Evolutionary conservation across 2,113 vertebrate genomes (phyloP).

Genomic region (Lutjanus erythropterus): DNA sequence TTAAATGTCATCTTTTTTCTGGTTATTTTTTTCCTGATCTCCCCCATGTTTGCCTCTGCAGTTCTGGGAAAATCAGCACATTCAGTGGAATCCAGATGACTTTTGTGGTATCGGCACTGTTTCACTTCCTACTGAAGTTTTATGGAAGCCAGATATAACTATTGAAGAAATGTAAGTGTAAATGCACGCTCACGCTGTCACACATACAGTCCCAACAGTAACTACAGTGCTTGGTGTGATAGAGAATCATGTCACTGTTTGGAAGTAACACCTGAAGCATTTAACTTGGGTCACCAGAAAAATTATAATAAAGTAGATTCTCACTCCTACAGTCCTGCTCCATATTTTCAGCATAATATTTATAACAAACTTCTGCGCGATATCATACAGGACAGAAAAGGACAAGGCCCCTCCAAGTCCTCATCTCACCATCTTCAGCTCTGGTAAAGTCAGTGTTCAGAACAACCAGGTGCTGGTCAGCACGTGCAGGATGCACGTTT

Average conservation of each 20-base stretch:
- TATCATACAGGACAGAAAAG: conserved; percentile 67
- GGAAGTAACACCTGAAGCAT: neutral
- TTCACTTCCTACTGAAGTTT: conserved; percentile 34
- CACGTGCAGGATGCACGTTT: conserved; percentile 75
- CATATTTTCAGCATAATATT: too few relatives aligned
- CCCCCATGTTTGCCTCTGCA: neutral
- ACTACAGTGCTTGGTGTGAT: neutral
- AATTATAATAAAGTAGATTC: too few relatives aligned
- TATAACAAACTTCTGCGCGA: neutral
- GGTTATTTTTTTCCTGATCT: neutral
- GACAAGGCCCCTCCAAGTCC: conserved; percentile 61
- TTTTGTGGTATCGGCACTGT: conserved; percentile 56
- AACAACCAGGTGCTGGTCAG: conserved; percentile 68
- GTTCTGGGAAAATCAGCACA: conserved; percentile 54
- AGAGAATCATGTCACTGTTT: neutral
- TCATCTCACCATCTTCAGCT: neutral
- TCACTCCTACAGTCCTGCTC: too few relatives aligned
- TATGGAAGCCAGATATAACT: conserved; percentile 72
- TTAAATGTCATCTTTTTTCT: neutral
- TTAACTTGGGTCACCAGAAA: too few relatives aligned
- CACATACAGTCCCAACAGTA: neutral
- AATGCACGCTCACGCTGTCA: neutral
- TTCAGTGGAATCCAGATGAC: conserved; percentile 43
- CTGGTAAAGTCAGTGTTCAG: neutral
- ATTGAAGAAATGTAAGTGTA: conserved; percentile 68